A percentile compares a stretch with the other conserved stretches of the same genome.
Evolutionary conservation across 2,888 invertebrate genomes (phyloP).

Genomic region (Leptopterna dolabrata): DNA sequence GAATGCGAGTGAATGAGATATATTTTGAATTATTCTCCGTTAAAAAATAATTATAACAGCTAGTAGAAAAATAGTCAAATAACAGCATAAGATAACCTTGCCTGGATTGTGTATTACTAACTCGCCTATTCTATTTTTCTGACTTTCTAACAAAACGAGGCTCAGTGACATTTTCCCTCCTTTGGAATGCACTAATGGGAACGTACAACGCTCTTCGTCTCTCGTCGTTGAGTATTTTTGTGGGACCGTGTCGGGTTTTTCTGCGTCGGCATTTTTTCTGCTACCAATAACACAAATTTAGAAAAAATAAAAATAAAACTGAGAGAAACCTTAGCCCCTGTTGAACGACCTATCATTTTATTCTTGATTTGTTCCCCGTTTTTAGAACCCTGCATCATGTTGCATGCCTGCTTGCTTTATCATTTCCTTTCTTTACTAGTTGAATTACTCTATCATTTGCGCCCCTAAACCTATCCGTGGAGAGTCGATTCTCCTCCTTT

Average conservation of each 20-base stretch:
- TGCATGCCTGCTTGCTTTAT: conserved; percentile 49
- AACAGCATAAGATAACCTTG: conserved; percentile 32
- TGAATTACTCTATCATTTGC: conserved; percentile 12
- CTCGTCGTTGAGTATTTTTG: conserved; percentile 40
- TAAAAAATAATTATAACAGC: neutral
- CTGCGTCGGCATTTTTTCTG: neutral
- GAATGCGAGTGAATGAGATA: conserved; percentile 41
- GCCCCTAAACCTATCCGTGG: conserved; percentile 19
- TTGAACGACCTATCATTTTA: conserved; percentile 5
- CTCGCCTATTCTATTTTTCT: neutral
- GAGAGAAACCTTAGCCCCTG: neutral
- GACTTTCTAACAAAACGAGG: conserved; percentile 44
- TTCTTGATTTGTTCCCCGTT: neutral
- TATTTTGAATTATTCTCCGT: neutral
- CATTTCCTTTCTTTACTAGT: conserved; percentile 17
- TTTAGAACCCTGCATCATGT: conserved; percentile 48
- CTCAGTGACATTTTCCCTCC: conserved; percentile 43
- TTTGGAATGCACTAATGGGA: conserved; percentile 41
- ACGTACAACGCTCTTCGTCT: conserved; percentile 43
- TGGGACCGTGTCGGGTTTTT: conserved; percentile 44
- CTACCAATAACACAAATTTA: neutral
- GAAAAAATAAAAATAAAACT: neutral
- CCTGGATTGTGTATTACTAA: conserved; percentile 49
- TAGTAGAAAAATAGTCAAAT: neutral
- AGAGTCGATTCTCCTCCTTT: conserved; percentile 15